Conservation (phyloP, 2,888 invertebrate genomes). For the Andrena chrysosceles region DNA sequence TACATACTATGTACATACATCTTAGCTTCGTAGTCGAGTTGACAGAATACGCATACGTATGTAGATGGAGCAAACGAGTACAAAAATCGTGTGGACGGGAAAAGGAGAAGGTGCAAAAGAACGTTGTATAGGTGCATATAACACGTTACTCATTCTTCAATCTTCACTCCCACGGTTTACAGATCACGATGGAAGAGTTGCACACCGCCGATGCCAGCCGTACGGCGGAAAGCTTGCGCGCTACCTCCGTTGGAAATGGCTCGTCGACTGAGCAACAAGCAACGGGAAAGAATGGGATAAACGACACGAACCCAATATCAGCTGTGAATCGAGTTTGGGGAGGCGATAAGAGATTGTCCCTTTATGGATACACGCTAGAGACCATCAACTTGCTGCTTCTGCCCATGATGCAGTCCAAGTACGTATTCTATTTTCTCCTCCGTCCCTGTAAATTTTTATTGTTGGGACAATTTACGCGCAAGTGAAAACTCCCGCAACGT, state of each 20-base stretch:
- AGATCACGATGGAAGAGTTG: conserved; percentile 94
- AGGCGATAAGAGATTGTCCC: conserved; percentile 93
- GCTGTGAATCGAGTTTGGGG: conserved; percentile 85
- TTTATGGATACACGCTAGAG: conserved; percentile 98
- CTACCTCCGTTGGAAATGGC: conserved; percentile 75
- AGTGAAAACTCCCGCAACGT: not conserved
- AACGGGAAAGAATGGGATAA: conserved; percentile 68
- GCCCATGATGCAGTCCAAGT: conserved; percentile 98
- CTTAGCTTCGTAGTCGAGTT: too few species aligned
- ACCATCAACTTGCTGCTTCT: conserved; percentile 96
- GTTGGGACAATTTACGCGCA: not conserved
- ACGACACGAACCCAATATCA: conserved; percentile 77
- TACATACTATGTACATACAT: too few species aligned
- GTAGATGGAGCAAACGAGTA: too few species aligned
- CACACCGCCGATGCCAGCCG: conserved; percentile 87
- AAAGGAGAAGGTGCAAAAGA: not conserved
- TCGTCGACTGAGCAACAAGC: conserved; percentile 82
- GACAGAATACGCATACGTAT: too few species aligned
- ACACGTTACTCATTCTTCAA: not conserved
- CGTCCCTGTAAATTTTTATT: not conserved
- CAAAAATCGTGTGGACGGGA: not conserved
- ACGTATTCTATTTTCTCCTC: conserved; percentile 78
- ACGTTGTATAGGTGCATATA: not conserved
- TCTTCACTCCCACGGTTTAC: conserved; percentile 33
- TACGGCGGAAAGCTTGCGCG: conserved; percentile 83